Evolutionary conservation across 2,888 invertebrate genomes (phyloP).

Genomic region (Trachelus iudaicus): DNA sequence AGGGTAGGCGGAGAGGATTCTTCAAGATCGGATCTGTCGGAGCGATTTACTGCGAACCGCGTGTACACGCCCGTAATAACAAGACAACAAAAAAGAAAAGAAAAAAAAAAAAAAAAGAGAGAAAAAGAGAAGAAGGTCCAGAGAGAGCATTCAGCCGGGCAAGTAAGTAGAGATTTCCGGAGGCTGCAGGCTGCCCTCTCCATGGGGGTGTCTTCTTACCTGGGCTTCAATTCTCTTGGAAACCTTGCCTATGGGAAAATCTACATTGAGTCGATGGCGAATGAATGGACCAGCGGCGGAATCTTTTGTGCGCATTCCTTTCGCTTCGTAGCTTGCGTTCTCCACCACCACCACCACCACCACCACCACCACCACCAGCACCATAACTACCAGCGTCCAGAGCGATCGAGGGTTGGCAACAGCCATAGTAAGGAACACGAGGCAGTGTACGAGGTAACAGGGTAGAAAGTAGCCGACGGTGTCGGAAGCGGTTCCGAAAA

Average conservation of each 20-base stretch:
- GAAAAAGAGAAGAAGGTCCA: slow-evolving; percentile 19
- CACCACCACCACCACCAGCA: background rate
- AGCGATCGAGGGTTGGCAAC: background rate
- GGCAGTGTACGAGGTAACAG: background rate
- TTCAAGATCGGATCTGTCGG: slow-evolving; percentile 49
- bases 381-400: background rate
- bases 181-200: slow-evolving; percentile 44
- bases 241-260: slow-evolving; percentile 54
- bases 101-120: background rate
- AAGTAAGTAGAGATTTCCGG: slow-evolving; percentile 65
- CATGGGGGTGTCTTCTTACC: slow-evolving; percentile 60
- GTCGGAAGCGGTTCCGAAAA: background rate
- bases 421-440: background rate
- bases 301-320: slow-evolving; percentile 62
- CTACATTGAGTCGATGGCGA: slow-evolving; percentile 52
- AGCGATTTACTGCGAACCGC: slow-evolving; percentile 52
- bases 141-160: slow-evolving; percentile 55
- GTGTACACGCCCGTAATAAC: slow-evolving; percentile 41
- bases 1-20: slow-evolving; percentile 15
- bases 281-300: slow-evolving; percentile 56
- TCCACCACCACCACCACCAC: background rate
- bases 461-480: background rate
- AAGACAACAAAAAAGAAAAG: slow-evolving; percentile 8
- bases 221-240: slow-evolving; percentile 27
- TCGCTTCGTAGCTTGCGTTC: slow-evolving; percentile 29